These are phyloP conservation scores for Alcedo atthis DNA, from an alignment of 2,797 vertebrate species.

Conservation along the genomic window DNA sequence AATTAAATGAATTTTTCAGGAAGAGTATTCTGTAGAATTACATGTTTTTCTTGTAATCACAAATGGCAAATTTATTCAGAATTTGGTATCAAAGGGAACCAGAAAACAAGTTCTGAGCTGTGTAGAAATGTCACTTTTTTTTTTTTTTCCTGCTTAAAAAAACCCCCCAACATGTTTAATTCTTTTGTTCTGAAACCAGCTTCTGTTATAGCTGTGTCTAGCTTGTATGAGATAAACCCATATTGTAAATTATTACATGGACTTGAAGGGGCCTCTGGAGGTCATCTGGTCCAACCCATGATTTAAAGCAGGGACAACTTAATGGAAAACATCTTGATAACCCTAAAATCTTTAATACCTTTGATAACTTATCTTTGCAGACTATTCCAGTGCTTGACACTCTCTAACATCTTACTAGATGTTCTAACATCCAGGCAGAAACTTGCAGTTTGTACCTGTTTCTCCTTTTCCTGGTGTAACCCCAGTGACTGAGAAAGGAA, in stretches of 20 bases:
- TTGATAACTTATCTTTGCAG: background rate
- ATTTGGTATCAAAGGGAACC: background rate
- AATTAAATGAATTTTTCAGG: background rate
- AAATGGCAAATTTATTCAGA: background rate
- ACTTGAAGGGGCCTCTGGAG: background rate
- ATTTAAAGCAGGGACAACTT: background rate
- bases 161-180: background rate
- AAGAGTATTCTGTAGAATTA: background rate
- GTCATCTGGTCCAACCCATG: background rate
- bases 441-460: background rate
- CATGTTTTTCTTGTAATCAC: background rate
- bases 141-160: background rate
- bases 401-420: background rate
- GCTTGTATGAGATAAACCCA: background rate
- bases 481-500: background rate
- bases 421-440: background rate
- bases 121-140: background rate
- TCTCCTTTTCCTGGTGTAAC: background rate
- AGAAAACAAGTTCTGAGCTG: background rate
- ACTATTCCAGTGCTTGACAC: background rate
- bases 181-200: background rate
- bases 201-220: background rate
- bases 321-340: too few relatives aligned
- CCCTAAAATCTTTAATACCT: background rate
- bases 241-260: background rate